phyloP scores from a whole-genome alignment of 1,140 invertebrate species.

The Anastatus disparis region DNA sequence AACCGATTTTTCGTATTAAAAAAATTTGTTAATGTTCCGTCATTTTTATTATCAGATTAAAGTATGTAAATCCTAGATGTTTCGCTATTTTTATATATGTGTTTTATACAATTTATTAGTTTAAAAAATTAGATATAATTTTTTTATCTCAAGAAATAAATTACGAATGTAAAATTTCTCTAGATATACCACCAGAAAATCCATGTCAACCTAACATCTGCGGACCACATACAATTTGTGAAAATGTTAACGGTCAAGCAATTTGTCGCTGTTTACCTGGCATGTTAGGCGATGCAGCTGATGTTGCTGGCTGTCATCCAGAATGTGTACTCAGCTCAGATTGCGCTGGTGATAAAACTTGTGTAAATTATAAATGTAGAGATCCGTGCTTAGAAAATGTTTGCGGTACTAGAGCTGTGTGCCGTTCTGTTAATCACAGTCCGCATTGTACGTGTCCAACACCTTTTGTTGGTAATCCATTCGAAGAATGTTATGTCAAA shows the following conservation, averaged over 20 bases:
- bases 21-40: no score
- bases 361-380: conserved; percentile 77
- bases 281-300: conserved; percentile 70
- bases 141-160: no score
- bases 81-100: no score
- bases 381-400: conserved; percentile 78
- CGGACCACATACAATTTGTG: conserved; percentile 79
- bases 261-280: conserved; percentile 80
- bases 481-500: conserved; percentile 72
- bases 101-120: no score
- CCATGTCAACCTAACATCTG: conserved; percentile 80
- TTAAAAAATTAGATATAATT: no score
- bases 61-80: no score
- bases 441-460: conserved; percentile 82
- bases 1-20: no score
- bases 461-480: conserved; percentile 80
- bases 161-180: no score
- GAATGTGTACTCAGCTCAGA: conserved; percentile 82
- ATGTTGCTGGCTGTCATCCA: conserved; percentile 73
- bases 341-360: conserved; percentile 78
- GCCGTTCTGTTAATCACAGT: conserved; percentile 81
- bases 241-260: conserved; percentile 69
- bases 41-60: no score
- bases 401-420: conserved; percentile 76
- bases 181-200: conserved; percentile 55